A percentile compares a stretch with the other conserved stretches of the same genome.
Evolutionary conservation across 2,113 vertebrate species (phyloP).

Genomic region (Irena cyanogastra): DNA sequence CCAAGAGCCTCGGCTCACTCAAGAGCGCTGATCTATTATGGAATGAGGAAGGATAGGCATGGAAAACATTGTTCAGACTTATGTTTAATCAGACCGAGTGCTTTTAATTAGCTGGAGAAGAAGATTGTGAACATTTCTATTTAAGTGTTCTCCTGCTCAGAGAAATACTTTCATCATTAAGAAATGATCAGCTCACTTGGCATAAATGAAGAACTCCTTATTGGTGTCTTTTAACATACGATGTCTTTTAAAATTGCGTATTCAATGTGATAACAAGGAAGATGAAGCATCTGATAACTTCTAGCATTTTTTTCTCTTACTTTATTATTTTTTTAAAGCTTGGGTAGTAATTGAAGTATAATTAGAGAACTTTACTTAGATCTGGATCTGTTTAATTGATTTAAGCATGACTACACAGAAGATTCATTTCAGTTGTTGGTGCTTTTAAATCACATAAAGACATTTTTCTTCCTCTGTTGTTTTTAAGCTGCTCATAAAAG

Average conservation of each 20-base stretch:
- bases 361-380: conserved; percentile 25
- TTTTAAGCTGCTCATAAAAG: neutral
- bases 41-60: neutral
- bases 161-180: conserved; percentile 48
- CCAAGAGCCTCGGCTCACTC: neutral
- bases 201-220: conserved; percentile 42
- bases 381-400: conserved; percentile 50
- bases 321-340: neutral
- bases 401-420: neutral
- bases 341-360: conserved; percentile 2
- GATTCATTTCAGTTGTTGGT: neutral
- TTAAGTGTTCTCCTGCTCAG: conserved; percentile 42
- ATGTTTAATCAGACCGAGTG: conserved; percentile 37
- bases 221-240: conserved; percentile 14
- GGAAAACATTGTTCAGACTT: conserved; percentile 33
- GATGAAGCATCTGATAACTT: conserved; percentile 23
- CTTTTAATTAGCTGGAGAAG: conserved; percentile 50
- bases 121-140: conserved; percentile 27
- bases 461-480: neutral
- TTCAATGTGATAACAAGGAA: neutral
- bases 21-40: neutral
- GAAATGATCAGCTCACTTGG: conserved; percentile 34
- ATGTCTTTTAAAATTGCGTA: conserved; percentile 14
- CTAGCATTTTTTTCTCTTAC: neutral
- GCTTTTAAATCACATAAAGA: neutral